phyloP scores from a whole-genome alignment of 2,113 vertebrate species.

The Bubo scandiacus region DNA sequence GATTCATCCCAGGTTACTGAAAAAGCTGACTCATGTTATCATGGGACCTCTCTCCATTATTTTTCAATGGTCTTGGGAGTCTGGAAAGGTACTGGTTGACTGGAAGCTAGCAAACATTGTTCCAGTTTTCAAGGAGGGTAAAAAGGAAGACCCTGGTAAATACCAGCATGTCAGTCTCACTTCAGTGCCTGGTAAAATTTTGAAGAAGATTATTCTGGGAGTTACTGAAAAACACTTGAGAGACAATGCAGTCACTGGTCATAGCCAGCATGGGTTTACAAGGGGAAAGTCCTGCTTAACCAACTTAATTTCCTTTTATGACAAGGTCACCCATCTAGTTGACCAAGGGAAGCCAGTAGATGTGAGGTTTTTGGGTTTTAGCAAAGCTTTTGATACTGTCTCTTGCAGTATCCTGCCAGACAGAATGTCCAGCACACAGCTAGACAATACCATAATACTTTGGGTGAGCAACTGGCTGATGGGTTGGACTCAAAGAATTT shows the following conservation, averaged over 20 bases:
- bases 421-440: neutral
- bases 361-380: neutral
- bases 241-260: neutral
- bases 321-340: neutral
- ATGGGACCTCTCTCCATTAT: neutral
- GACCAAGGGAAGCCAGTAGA: neutral
- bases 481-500: neutral
- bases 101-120: neutral
- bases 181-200: neutral
- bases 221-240: neutral
- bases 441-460: rapidly evolving
- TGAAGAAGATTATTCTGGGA: neutral
- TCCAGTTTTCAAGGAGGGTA: neutral
- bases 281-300: neutral
- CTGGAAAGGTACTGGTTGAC: neutral
- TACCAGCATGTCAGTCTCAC: neutral
- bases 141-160: neutral
- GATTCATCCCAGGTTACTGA: too few species aligned
- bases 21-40: neutral
- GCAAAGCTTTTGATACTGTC: too few species aligned
- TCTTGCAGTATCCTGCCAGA: neutral
- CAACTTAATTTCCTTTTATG: neutral
- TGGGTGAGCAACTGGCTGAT: neutral
- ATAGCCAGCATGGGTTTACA: neutral
- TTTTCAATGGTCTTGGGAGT: neutral